Evolutionary conservation across 2,113 vertebrate species (phyloP).

Genomic region (Semicossyphus pulcher): DNA sequence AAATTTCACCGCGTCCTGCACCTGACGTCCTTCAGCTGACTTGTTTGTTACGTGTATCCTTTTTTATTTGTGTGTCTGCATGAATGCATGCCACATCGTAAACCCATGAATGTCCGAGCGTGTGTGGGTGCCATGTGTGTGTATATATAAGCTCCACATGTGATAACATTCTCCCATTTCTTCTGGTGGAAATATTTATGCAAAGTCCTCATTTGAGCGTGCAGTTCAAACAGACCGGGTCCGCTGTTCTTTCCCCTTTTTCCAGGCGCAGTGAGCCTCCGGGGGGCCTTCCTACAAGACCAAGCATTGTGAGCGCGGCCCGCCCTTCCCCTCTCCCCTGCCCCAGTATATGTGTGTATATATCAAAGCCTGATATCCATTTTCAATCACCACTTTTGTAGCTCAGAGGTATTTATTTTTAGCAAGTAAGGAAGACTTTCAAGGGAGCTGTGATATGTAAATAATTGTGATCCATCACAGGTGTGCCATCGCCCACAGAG

Average conservation of each 20-base stretch:
- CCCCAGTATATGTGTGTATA: conserved; percentile 66
- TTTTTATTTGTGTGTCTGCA: conserved; percentile 17
- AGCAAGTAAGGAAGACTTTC: conserved; percentile 47
- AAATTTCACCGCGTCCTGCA: not conserved
- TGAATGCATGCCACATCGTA: conserved; percentile 13
- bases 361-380: conserved; percentile 68
- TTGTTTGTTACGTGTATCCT: conserved; percentile 2
- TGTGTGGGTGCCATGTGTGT: conserved; percentile 37
- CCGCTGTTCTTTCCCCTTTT: conserved; percentile 44
- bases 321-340: conserved; percentile 7
- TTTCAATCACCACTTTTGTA: conserved; percentile 51
- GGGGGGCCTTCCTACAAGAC: conserved; percentile 57
- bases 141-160: conserved; percentile 52
- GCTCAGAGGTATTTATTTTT: conserved; percentile 75
- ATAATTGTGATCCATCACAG: conserved; percentile 73
- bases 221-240: conserved; percentile 68
- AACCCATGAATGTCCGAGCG: conserved; percentile 21
- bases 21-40: not conserved
- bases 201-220: conserved; percentile 67
- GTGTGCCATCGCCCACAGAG: conserved; percentile 49
- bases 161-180: conserved; percentile 71
- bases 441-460: conserved; percentile 65
- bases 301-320: conserved; percentile 45
- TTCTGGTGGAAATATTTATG: conserved; percentile 72
- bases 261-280: conserved; percentile 44